Base-by-base conservation (phyloP, 2,113 vertebrate species). In the Oriolus oriolus region DNA sequence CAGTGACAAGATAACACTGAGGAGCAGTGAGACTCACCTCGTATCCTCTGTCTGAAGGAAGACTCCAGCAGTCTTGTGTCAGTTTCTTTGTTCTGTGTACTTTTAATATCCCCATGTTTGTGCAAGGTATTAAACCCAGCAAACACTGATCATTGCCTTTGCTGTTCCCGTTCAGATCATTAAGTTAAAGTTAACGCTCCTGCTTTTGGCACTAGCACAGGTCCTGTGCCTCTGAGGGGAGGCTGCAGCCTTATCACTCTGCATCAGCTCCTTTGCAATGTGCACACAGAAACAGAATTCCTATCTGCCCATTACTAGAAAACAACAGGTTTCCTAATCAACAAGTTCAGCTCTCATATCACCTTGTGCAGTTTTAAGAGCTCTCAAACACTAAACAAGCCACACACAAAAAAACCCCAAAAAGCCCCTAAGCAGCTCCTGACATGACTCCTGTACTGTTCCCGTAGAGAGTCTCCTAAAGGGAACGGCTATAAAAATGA, bases 401-500 rank as follows among this genome's bases (percentile, higher is more conserved):
- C 11, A 35, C 7, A 59, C 2, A 33, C 7, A 44, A 35, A 45
- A 57, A 16, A 22, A 0, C 1, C 20, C 26, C 9, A 1, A 45
- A 68, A 87, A 47, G 13, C 21, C 30, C 24, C 22, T 6, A 10
- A 65, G 47, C 20, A 87, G 23, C 70, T 65, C 53, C 31, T 65
- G 49, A 42, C 22, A 17, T 12, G 49, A 69, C 12, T 64, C 41
- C 50, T 56, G 21, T 10, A 24, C 24, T 56, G 7, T 22, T 90
- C n/a, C 50, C 22, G n/a, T 6, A 26, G 24, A 75, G 39, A 66
- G 35, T 24, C 5, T 87, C 42, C 60, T 50, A 42, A 74, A 93
- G 39, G 52, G 54, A 78, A 56, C 5, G 22, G 21, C 44, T 69
- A 16, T 31, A 80, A 64, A 78, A 96, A 47, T 7, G 7, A 89